Conservation (phyloP, 2,888 invertebrate species). For the Volucella bombylans region DNA sequence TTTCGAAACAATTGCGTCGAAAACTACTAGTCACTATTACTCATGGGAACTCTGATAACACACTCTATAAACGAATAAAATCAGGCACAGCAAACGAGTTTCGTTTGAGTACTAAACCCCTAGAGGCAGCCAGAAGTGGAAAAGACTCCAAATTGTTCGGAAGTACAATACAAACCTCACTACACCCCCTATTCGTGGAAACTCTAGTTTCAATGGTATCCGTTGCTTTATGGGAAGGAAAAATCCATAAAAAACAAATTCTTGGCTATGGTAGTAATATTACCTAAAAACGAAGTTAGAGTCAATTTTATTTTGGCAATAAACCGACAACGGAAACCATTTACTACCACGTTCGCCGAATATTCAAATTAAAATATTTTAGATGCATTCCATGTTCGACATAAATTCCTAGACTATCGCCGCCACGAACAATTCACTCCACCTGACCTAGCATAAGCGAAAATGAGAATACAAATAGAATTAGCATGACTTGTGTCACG, state of each 20-base stretch:
- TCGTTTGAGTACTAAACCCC: background rate
- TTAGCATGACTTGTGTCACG: slow-evolving; percentile 47
- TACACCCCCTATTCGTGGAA: background rate
- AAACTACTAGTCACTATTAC: slow-evolving; percentile 7
- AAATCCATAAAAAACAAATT: background rate
- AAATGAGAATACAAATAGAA: slow-evolving; percentile 19
- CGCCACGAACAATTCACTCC: slow-evolving; percentile 18
- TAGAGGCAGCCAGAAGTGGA: background rate
- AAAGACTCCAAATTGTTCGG: background rate
- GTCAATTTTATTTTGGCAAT: slow-evolving; percentile 7
- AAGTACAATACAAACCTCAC: background rate
- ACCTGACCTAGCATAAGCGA: background rate
- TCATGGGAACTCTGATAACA: background rate
- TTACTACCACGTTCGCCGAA: background rate
- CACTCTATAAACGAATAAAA: background rate
- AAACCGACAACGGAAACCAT: background rate
- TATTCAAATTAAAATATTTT: slow-evolving; percentile 18
- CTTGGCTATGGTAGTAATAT: no score
- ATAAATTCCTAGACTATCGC: background rate
- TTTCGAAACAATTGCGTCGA: background rate
- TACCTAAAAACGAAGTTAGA: no score
- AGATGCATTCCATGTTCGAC: slow-evolving; percentile 14
- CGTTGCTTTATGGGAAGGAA: background rate
- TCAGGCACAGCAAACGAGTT: background rate
- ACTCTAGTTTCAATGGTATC: background rate